A percentile compares a stretch with the other conserved stretches of the same genome.
These are phyloP conservation scores for Hermaeophaga mercurialis DNA, from an alignment of 2,888 invertebrate genomes.

Conservation along the genomic window DNA sequence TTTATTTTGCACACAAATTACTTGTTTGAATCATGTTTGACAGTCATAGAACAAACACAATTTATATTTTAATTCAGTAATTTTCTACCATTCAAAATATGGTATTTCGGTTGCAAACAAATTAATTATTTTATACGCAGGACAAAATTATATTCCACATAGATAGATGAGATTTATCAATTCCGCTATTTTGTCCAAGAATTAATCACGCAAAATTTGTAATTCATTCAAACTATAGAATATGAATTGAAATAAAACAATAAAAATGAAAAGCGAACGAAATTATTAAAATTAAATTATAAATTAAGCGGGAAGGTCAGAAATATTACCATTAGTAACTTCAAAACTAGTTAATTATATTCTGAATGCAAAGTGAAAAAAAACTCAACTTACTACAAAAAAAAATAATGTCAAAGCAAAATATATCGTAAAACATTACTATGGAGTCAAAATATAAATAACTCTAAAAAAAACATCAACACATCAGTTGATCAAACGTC, in stretches of 20 bases:
- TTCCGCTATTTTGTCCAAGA: constrained; percentile 21
- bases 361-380: too few species aligned
- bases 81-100: constrained; percentile 27
- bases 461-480: too few species aligned
- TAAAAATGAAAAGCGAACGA: constrained; percentile 8
- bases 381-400: too few species aligned
- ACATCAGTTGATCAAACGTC: too few species aligned
- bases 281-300: too few species aligned
- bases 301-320: too few species aligned
- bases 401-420: too few species aligned
- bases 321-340: too few species aligned
- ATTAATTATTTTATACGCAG: constrained; percentile 29
- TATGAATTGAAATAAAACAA: constrained; percentile 5
- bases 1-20: constrained; percentile 19
- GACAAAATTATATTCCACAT: constrained; percentile 17
- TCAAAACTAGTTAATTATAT: too few species aligned
- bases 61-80: constrained; percentile 31
- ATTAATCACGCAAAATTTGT: constrained; percentile 21
- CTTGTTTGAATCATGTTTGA: constrained; percentile 26
- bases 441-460: too few species aligned
- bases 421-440: too few species aligned
- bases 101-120: constrained; percentile 21
- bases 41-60: constrained; percentile 25
- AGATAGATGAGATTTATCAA: constrained; percentile 26
- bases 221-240: constrained; percentile 11